Conservation (phyloP, 1,140 invertebrate genomes). For the Philotrypesis tridentata region DNA sequence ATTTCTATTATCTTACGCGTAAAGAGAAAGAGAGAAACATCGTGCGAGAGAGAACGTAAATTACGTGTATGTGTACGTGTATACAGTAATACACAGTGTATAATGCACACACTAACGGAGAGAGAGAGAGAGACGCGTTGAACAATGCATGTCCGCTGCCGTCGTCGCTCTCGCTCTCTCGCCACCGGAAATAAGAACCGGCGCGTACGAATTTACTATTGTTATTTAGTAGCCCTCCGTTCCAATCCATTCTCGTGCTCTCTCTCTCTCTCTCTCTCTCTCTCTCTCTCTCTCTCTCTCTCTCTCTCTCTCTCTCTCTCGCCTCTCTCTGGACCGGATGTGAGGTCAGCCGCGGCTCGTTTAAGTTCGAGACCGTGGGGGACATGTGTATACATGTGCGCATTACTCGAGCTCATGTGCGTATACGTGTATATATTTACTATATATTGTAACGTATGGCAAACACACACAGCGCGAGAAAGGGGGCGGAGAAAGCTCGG, state of each 20-base stretch:
- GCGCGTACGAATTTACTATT: slow-evolving; percentile 65
- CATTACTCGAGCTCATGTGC: not conserved
- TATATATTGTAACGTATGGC: too few species aligned
- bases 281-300: slow-evolving; percentile 50
- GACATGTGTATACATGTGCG: slow-evolving; percentile 16
- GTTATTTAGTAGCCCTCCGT: slow-evolving; percentile 65
- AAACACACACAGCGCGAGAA: not conserved
- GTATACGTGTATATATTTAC: not conserved
- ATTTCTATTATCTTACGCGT: not conserved
- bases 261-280: slow-evolving; percentile 48
- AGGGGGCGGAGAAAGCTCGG: not conserved
- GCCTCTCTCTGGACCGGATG: slow-evolving; percentile 59
- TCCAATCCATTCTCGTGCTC: slow-evolving; percentile 56
- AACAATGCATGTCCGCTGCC: slow-evolving; percentile 23
- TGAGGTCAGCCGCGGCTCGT: slow-evolving; percentile 65
- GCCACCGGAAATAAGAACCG: slow-evolving; percentile 62
- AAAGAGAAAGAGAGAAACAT: not conserved
- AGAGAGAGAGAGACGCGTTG: not conserved
- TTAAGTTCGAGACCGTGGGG: slow-evolving; percentile 55
- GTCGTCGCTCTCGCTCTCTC: not conserved
- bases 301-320: too few species aligned
- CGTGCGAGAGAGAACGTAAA: not conserved
- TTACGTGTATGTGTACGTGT: not conserved
- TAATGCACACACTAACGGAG: too few species aligned
- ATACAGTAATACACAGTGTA: not conserved